Base-by-base conservation (phyloP, 2,113 vertebrate species). In the Hemibagrus wyckioides region DNA sequence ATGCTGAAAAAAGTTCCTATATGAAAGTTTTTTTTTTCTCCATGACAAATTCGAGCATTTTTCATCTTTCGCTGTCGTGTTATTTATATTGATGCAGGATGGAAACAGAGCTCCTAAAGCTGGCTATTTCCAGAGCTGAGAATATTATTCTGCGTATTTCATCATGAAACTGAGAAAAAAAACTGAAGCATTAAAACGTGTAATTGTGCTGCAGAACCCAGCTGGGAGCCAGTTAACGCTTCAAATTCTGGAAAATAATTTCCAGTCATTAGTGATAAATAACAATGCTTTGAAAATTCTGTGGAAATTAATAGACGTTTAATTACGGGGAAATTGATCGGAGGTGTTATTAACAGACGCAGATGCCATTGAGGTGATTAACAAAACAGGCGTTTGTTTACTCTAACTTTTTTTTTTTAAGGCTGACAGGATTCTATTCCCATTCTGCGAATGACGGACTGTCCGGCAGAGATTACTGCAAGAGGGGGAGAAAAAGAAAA, bases 121-220 rank as follows among this genome's bases (percentile, higher is more conserved):
- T 8, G 77, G 71, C 28, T 48, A 41, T 73, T 80, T 89, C 50
- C 39, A 71, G 57, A 10, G 83, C 79, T 48, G 73, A 33, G 87
- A 85, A 91, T 87, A 88, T 87, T 92, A 79, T 87, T 85, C 87
- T 89, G 84, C 84, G 89, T 86, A 87, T 92, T 92, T 91, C 87
- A 92, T 94, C 87, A 85, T 87, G 76, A 91, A 83, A 76, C 88
- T 85, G 84, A 84, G 82, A 79, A 89, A 89, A 65, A 91, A 71
- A 87, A 85, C 92, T 91, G 86, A 54, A 59, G 30, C 82, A 84
- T 83, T 54, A 79, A 90, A 92, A 91, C 90, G 88, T 90, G 90
- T 87, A 93, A 89, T 91, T 88, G 91, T 52, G 84, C 0, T 57
- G 41, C 84, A 44, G 41, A 56, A 36, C 33, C 59, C 85, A 89